These are phyloP conservation scores for Aphidius colemani DNA, from an alignment of 2,888 invertebrate genomes.

Conservation along the genomic window DNA sequence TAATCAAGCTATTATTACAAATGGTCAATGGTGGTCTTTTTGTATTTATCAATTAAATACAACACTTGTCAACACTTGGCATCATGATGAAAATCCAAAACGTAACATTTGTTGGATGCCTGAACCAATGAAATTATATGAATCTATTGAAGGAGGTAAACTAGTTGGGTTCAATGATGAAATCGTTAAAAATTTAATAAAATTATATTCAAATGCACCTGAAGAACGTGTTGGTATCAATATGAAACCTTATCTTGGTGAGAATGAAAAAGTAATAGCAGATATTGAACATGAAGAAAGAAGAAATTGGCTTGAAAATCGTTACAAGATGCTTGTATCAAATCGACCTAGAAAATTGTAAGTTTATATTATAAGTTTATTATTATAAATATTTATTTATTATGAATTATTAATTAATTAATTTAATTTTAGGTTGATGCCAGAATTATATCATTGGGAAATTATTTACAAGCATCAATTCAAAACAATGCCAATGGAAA, in stretches of 20 bases:
- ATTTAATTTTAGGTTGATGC: slow-evolving; percentile 57
- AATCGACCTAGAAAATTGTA: slow-evolving; percentile 68
- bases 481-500: slow-evolving; percentile 72
- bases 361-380: slow-evolving; percentile 28
- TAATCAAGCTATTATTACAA: slow-evolving; percentile 85
- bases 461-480: slow-evolving; percentile 77
- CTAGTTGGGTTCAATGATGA: slow-evolving; percentile 80
- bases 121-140: slow-evolving; percentile 73
- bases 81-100: slow-evolving; percentile 69
- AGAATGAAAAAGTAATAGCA: slow-evolving; percentile 66
- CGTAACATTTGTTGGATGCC: slow-evolving; percentile 83
- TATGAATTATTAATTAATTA: slow-evolving; percentile 3
- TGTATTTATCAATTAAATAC: slow-evolving; percentile 94
- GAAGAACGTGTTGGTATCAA: slow-evolving; percentile 65
- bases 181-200: slow-evolving; percentile 73
- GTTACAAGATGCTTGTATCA: slow-evolving; percentile 71
- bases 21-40: slow-evolving; percentile 86
- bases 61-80: slow-evolving; percentile 68
- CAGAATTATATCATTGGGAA: slow-evolving; percentile 83
- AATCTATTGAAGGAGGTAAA: slow-evolving; percentile 70
- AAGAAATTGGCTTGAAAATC: slow-evolving; percentile 72
- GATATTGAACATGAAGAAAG: slow-evolving; percentile 73
- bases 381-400: background rate
- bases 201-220: slow-evolving; percentile 76
- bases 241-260: slow-evolving; percentile 76